These are phyloP conservation scores for Phalacrocorax brasilianus DNA, from an alignment of 2,113 vertebrate genomes.

Conservation along the genomic window DNA sequence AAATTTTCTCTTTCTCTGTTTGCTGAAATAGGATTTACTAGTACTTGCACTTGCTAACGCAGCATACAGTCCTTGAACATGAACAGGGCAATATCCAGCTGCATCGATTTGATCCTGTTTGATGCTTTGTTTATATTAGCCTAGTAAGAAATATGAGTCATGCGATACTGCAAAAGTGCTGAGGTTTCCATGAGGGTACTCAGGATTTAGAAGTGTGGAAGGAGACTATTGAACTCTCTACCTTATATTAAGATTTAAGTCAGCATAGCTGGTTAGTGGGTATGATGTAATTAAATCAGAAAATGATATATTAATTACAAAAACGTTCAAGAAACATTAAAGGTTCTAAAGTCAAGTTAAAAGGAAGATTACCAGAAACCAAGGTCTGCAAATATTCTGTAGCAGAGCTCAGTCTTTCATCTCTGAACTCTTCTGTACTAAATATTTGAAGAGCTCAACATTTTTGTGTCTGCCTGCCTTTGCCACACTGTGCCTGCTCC, in stretches of 20 bases:
- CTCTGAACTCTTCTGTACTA: neutral
- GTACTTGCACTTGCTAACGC: neutral
- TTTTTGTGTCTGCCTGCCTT: neutral
- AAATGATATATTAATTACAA: neutral
- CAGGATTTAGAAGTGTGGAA: neutral
- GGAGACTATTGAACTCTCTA: neutral
- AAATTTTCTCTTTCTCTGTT: slow-evolving; percentile 10
- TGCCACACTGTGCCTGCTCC: neutral
- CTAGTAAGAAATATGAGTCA: neutral
- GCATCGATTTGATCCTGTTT: neutral
- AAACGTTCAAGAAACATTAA: neutral
- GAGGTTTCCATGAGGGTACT: neutral
- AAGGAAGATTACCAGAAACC: neutral
- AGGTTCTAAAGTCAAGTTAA: neutral
- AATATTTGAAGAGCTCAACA: neutral
- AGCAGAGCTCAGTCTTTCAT: neutral
- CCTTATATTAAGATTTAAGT: neutral
- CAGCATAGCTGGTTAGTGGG: neutral
- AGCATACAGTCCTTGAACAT: neutral
- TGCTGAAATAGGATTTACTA: neutral
- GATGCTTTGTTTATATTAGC: neutral
- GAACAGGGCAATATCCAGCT: neutral
- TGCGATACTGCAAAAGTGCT: neutral
- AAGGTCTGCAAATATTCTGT: neutral
- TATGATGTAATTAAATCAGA: neutral